These are phyloP conservation scores for Motacilla alba DNA, from an alignment of 2,113 vertebrate genomes.

Conservation along the genomic window DNA sequence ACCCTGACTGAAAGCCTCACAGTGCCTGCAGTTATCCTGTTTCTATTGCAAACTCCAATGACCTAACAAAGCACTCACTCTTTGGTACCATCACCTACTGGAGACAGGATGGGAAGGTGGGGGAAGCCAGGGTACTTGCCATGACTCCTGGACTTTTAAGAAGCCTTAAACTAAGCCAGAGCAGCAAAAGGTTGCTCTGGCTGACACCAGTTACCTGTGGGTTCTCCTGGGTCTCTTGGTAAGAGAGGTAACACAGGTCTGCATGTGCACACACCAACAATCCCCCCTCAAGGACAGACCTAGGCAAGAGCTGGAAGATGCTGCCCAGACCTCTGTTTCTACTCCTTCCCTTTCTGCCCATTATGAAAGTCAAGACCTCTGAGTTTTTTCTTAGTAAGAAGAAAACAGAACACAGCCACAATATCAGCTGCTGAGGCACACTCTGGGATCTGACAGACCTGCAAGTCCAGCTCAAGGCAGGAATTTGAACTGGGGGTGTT, in stretches of 20 bases:
- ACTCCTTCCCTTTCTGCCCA: background rate
- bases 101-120: background rate
- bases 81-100: background rate
- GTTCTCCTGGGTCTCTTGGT: background rate
- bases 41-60: background rate
- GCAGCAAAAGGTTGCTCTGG: background rate
- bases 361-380: background rate
- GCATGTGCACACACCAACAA: background rate
- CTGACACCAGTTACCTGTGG: background rate
- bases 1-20: background rate
- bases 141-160: background rate
- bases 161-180: background rate
- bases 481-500: background rate
- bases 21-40: background rate
- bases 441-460: background rate
- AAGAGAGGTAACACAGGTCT: background rate
- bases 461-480: background rate
- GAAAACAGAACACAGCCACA: background rate
- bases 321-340: background rate
- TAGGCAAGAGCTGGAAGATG: background rate
- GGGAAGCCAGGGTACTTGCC: background rate
- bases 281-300: background rate
- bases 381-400: background rate
- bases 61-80: background rate
- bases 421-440: background rate